Conservation (phyloP, 2,888 invertebrate species). For the Caenorhabditis sinica region DNA sequence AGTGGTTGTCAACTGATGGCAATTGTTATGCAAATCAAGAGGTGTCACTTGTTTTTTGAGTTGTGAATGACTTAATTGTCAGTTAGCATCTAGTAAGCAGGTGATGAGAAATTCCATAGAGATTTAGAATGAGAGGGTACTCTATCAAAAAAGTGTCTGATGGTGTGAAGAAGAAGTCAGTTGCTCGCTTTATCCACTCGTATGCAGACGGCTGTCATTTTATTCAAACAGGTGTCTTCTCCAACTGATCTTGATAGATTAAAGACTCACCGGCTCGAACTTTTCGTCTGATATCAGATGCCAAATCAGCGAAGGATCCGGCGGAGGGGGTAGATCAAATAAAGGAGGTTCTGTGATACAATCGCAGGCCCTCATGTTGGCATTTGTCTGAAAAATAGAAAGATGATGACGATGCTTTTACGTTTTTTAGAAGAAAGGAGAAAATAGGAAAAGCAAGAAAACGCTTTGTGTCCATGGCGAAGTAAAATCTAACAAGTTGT, state of each 20-base stretch:
- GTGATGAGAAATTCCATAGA: conserved; percentile 1
- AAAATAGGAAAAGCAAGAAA: conserved; percentile 19
- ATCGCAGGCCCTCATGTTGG: conserved; percentile 71
- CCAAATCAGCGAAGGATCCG: conserved; percentile 80
- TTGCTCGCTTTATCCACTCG: conserved; percentile 3
- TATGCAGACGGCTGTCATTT: conserved; percentile 35
- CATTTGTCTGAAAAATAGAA: conserved; percentile 53
- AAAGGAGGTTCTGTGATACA: conserved; percentile 77
- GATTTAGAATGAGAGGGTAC: conserved; percentile 4
- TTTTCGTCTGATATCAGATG: conserved; percentile 79
- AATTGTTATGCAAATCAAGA: conserved; percentile 58
- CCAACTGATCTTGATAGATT: conserved; percentile 24
- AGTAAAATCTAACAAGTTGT: conserved; percentile 45
- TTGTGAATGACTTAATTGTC: conserved; percentile 9
- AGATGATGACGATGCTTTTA: conserved; percentile 4
- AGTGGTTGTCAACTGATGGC: conserved; percentile 54
- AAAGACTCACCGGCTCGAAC: conserved; percentile 70
- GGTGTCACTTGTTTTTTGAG: conserved; percentile 40
- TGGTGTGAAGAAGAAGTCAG: conserved; percentile 31
- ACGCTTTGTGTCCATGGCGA: conserved; percentile 55
- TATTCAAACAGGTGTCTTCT: conserved; percentile 20
- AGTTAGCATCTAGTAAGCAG: conserved; percentile 1
- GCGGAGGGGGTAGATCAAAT: conserved; percentile 78
- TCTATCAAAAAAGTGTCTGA: conserved; percentile 22
- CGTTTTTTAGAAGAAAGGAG: background rate